These are phyloP conservation scores for Ethmia dodecea DNA, from an alignment of 2,888 invertebrate genomes.

Conservation along the genomic window DNA sequence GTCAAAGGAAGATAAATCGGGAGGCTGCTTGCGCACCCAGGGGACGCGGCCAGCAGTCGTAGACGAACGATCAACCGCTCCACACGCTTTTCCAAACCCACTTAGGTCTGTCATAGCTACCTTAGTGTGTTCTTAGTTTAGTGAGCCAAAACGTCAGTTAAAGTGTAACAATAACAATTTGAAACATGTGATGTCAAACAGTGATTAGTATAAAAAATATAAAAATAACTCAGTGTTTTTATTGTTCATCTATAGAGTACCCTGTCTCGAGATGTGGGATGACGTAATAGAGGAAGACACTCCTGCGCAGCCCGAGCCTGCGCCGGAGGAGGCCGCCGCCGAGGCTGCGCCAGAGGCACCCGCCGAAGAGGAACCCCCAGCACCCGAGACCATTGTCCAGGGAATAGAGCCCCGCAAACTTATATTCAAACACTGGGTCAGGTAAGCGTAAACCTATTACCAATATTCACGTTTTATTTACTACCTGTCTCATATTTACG, in stretches of 20 bases:
- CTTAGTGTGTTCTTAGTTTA: not conserved
- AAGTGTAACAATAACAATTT: slow-evolving; percentile 11
- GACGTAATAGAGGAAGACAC: slow-evolving; percentile 72
- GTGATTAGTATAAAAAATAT: too few relatives aligned
- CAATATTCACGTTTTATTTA: not conserved
- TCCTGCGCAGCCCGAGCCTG: slow-evolving; percentile 39
- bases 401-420: slow-evolving; percentile 81
- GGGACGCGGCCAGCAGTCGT: slow-evolving; percentile 55
- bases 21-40: slow-evolving; percentile 54
- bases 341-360: slow-evolving; percentile 29
- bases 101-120: slow-evolving; percentile 47
- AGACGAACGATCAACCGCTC: slow-evolving; percentile 64
- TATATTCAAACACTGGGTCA: slow-evolving; percentile 89
- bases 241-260: slow-evolving; percentile 56
- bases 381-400: slow-evolving; percentile 51
- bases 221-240: slow-evolving; percentile 48
- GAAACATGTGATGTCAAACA: slow-evolving; percentile 19
- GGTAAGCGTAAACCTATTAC: slow-evolving; percentile 54
- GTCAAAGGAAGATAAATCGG: slow-evolving; percentile 69
- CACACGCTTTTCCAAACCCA: slow-evolving; percentile 62
- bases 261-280: slow-evolving; percentile 72
- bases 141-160: slow-evolving; percentile 14
- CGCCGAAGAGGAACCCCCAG: slow-evolving; percentile 37
- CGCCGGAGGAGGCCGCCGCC: slow-evolving; percentile 31
- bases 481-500: not conserved